phyloP scores from a whole-genome alignment of 1,140 invertebrate species.

The Drosophila lini region DNA sequence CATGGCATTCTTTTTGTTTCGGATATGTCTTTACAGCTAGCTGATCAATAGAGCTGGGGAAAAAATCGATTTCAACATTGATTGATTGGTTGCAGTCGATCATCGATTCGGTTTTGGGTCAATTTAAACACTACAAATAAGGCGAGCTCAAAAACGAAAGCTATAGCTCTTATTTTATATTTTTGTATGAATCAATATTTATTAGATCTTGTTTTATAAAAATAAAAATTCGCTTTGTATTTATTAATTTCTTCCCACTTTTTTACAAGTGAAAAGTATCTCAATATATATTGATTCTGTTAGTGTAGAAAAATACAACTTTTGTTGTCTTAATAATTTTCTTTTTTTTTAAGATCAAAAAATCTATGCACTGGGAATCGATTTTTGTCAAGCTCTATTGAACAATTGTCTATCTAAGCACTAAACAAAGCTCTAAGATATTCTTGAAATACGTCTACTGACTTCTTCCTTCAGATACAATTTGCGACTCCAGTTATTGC shows the following conservation, averaged over 20 bases:
- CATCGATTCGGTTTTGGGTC: neutral
- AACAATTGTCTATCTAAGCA: conserved; percentile 8
- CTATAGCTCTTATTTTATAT: too few relatives aligned
- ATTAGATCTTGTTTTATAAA: too few relatives aligned
- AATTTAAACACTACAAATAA: neutral
- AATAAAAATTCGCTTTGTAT: too few relatives aligned
- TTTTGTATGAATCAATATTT: too few relatives aligned
- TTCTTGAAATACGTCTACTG: conserved; percentile 44
- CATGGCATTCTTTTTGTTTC: conserved; percentile 7
- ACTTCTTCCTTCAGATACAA: conserved; percentile 54
- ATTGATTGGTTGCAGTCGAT: neutral
- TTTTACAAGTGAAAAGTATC: neutral
- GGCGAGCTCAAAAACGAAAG: neutral
- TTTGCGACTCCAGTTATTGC: conserved; percentile 30
- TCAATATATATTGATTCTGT: neutral
- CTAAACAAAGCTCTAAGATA: conserved; percentile 23
- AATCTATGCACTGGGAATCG: neutral
- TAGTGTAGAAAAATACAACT: too few relatives aligned
- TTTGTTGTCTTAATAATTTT: neutral
- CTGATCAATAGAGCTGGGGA: neutral
- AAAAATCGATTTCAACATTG: neutral
- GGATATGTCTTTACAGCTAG: conserved; percentile 41
- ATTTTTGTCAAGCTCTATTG: neutral
- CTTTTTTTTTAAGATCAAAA: neutral
- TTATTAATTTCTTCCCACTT: too few relatives aligned